Conservation (phyloP, 2,888 invertebrate genomes). For the Aleiodes testaceus region DNA sequence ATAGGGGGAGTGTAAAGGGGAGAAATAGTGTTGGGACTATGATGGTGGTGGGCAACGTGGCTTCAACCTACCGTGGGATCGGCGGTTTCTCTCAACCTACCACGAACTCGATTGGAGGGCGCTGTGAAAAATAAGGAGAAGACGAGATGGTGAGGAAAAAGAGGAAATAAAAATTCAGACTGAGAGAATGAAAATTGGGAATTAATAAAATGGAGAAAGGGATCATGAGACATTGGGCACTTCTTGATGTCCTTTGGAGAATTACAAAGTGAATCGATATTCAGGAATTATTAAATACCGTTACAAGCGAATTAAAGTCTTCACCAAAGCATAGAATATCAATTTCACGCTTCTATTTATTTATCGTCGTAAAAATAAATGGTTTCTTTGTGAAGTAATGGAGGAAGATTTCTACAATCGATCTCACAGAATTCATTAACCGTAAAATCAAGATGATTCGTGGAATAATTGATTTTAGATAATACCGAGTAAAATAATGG, state of each 20-base stretch:
- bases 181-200: background rate
- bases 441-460: slow-evolving; percentile 35
- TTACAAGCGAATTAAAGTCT: slow-evolving; percentile 13
- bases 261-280: slow-evolving; percentile 43
- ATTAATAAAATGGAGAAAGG: background rate
- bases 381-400: slow-evolving; percentile 7
- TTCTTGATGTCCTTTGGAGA: no score
- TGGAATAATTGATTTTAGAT: slow-evolving; percentile 7
- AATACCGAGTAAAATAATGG: slow-evolving; percentile 35
- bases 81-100: slow-evolving; percentile 46
- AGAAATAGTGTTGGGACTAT: slow-evolving; percentile 34
- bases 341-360: slow-evolving; percentile 23
- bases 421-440: slow-evolving; percentile 38
- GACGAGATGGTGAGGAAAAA: slow-evolving; percentile 12
- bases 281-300: slow-evolving; percentile 40
- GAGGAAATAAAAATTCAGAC: slow-evolving; percentile 4
- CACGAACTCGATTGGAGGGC: slow-evolving; percentile 52
- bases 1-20: slow-evolving; percentile 27
- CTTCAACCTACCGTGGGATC: slow-evolving; percentile 59
- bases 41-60: slow-evolving; percentile 44
- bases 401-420: slow-evolving; percentile 18
- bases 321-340: slow-evolving; percentile 12
- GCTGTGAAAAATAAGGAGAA: slow-evolving; percentile 23
- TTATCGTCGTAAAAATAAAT: background rate
- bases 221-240: background rate